Percentiles rank a stretch among this genome's conserved stretches.
These are phyloP conservation scores for Himalopsyche japonica DNA, from an alignment of 2,888 invertebrate species.

Conservation along the genomic window DNA sequence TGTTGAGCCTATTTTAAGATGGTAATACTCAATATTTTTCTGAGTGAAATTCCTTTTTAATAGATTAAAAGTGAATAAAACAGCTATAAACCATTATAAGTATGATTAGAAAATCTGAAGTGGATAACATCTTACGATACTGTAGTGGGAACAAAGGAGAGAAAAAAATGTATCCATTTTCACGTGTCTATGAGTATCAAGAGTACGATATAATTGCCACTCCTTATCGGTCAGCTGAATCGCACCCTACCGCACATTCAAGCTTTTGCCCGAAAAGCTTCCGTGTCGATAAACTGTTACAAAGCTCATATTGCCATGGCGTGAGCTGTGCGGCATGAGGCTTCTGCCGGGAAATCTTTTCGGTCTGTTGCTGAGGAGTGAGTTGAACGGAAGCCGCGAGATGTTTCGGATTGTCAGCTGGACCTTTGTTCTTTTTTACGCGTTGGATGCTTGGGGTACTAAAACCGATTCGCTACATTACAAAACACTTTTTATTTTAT, in stretches of 20 bases:
- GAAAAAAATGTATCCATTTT: not conserved
- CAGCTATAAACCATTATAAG: not conserved
- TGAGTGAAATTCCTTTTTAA: too few relatives aligned
- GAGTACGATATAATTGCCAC: not conserved
- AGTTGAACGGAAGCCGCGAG: conserved; percentile 29
- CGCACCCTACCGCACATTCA: not conserved
- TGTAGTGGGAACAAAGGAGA: not conserved
- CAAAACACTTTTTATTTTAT: not conserved
- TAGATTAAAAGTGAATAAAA: not conserved
- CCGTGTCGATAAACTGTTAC: not conserved
- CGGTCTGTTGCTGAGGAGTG: conserved; percentile 29
- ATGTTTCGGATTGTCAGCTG: conserved; percentile 17
- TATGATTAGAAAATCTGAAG: not conserved
- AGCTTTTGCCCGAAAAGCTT: not conserved
- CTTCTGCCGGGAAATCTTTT: not conserved
- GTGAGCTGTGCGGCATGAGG: not conserved
- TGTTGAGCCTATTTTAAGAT: too few relatives aligned
- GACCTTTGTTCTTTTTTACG: not conserved
- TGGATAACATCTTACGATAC: not conserved
- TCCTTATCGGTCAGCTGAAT: not conserved
- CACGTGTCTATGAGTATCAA: not conserved
- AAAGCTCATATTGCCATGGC: not conserved
- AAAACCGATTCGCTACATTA: not conserved
- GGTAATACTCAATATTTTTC: too few relatives aligned
- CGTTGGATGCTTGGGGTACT: not conserved